phyloP scores from a whole-genome alignment of 2,888 invertebrate species.

The Erynnis tages region DNA sequence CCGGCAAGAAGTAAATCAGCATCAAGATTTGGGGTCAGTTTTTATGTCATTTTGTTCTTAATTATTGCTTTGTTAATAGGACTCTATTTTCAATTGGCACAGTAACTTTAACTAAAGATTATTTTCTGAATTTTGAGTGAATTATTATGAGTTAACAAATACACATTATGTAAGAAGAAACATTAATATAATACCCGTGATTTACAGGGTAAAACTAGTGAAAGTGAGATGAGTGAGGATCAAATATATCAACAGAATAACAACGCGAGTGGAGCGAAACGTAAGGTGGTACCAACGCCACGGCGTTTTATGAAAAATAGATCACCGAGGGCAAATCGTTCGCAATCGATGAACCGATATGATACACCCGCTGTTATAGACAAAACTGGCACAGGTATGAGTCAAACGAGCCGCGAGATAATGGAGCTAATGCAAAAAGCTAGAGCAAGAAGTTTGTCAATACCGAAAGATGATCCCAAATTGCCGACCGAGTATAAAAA shows the following conservation, averaged over 20 bases:
- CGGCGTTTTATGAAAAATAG: conserved; percentile 67
- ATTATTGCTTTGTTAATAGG: conserved; percentile 69
- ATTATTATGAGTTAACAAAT: conserved; percentile 1
- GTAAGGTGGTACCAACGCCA: conserved; percentile 67
- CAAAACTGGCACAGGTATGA: conserved; percentile 67
- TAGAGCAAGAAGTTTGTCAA: conserved; percentile 73
- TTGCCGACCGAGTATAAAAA: conserved; percentile 58
- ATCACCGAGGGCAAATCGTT: conserved; percentile 75
- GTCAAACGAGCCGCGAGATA: conserved; percentile 72
- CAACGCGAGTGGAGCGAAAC: conserved; percentile 49
- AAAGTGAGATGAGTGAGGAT: conserved; percentile 81
- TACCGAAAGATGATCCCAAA: conserved; percentile 75
- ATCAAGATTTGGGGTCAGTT: conserved; percentile 77
- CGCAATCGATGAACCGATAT: conserved; percentile 78
- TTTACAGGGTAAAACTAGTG: conserved; percentile 81
- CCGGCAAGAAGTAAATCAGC: conserved; percentile 77
- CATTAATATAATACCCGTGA: conserved; percentile 29
- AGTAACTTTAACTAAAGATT: conserved; percentile 43
- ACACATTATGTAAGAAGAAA: conserved; percentile 43
- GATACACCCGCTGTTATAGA: conserved; percentile 60
- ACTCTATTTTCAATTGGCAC: conserved; percentile 61
- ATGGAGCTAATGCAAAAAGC: conserved; percentile 75
- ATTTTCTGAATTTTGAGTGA: conserved; percentile 33
- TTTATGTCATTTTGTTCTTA: conserved; percentile 64
- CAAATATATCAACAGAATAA: conserved; percentile 55